These are phyloP conservation scores for Holcopasites calliopsidis DNA, from an alignment of 1,140 invertebrate genomes.

Conservation along the genomic window DNA sequence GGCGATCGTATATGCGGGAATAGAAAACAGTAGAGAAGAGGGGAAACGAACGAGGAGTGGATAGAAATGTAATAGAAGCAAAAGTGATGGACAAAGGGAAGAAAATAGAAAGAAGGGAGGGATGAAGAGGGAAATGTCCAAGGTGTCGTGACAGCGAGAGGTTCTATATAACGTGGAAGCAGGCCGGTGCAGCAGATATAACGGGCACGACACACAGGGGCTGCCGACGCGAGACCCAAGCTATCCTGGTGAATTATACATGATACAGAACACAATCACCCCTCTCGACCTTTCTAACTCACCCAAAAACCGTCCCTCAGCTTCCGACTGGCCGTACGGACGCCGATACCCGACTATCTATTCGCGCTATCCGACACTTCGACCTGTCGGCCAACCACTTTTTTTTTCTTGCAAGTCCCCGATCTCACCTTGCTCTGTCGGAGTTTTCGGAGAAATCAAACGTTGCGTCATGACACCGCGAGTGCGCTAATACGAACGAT, in stretches of 20 bases:
- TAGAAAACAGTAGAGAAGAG: background rate
- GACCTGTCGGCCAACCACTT: slow-evolving; percentile 39
- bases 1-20: background rate
- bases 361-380: slow-evolving; percentile 43
- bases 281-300: slow-evolving; percentile 59
- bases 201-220: slow-evolving; percentile 65
- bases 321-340: slow-evolving; percentile 60
- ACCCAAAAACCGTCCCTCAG: slow-evolving; percentile 62
- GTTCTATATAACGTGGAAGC: slow-evolving; percentile 54
- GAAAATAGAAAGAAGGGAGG: slow-evolving; percentile 17
- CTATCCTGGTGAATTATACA: slow-evolving; percentile 76
- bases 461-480: background rate
- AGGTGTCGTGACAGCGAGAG: slow-evolving; percentile 62
- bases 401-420: background rate
- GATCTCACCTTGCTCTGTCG: background rate
- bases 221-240: slow-evolving; percentile 70
- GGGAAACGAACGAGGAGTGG: slow-evolving; percentile 14
- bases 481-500: background rate
- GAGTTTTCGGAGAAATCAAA: background rate
- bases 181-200: slow-evolving; percentile 64
- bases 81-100: background rate
- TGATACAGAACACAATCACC: slow-evolving; percentile 76
- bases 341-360: slow-evolving; percentile 55
- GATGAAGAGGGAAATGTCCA: slow-evolving; percentile 44
- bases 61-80: background rate